phyloP scores from a whole-genome alignment of 2,888 invertebrate genomes.

The Latrodectus elegans region DNA sequence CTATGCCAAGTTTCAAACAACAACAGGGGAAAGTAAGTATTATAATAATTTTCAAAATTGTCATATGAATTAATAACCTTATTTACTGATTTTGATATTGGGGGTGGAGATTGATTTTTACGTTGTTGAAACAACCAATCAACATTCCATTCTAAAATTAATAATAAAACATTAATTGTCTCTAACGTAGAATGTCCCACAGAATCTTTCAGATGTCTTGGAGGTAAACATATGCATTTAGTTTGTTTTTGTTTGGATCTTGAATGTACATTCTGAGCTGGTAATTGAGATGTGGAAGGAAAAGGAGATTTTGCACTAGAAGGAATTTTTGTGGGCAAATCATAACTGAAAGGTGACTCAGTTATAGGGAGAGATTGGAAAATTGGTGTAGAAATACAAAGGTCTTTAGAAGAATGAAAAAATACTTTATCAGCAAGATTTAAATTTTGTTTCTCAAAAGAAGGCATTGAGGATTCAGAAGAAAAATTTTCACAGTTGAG shows the following conservation, averaged over 20 bases:
- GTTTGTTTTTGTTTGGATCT: conserved; percentile 9
- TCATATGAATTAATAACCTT: conserved; percentile 39
- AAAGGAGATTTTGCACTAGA: background rate
- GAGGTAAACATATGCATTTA: conserved; percentile 37
- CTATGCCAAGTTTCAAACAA: conserved; percentile 63
- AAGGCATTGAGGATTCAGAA: too few relatives aligned
- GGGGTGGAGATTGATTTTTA: conserved; percentile 42
- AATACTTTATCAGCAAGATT: too few relatives aligned
- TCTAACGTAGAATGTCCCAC: conserved; percentile 47
- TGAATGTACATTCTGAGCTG: background rate
- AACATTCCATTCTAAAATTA: conserved; percentile 70
- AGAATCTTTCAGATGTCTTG: conserved; percentile 29
- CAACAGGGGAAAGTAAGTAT: conserved; percentile 56
- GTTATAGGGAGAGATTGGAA: background rate
- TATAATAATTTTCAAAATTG: conserved; percentile 54
- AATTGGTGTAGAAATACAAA: background rate
- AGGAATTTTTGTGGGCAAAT: background rate
- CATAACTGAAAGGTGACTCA: conserved; percentile 9
- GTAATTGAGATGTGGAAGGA: background rate
- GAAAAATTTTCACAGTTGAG: too few relatives aligned
- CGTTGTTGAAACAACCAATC: conserved; percentile 70
- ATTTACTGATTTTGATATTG: conserved; percentile 27
- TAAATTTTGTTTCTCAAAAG: too few relatives aligned
- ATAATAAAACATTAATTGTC: conserved; percentile 30
- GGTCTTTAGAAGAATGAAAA: too few relatives aligned